These are phyloP conservation scores for Pomacea maculata DNA, from an alignment of 1,140 invertebrate genomes.

Conservation along the genomic window DNA sequence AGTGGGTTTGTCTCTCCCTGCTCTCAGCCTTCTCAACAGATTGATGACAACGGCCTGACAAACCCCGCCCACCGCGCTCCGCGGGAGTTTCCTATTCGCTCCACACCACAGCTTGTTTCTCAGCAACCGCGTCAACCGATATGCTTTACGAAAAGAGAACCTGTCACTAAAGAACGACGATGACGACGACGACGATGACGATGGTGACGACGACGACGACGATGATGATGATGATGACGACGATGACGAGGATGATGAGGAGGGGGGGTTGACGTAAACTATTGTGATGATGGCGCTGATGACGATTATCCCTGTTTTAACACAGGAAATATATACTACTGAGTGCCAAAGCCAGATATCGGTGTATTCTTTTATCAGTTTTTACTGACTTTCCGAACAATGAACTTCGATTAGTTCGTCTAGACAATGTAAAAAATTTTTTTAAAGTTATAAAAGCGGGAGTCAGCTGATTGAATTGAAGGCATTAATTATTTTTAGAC, in stretches of 20 bases:
- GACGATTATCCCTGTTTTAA: background rate
- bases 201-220: background rate
- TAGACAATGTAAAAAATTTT: constrained; percentile 1
- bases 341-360: too few relatives aligned
- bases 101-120: background rate
- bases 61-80: background rate
- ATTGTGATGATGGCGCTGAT: background rate
- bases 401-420: background rate
- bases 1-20: background rate
- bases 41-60: background rate
- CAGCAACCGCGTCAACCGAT: background rate
- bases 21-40: background rate
- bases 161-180: background rate
- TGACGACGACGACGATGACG: background rate
- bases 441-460: background rate
- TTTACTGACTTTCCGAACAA: background rate
- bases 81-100: background rate
- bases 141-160: too few relatives aligned
- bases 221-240: background rate
- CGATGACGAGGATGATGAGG: too few relatives aligned
- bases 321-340: too few relatives aligned
- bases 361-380: too few relatives aligned
- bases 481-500: too few relatives aligned
- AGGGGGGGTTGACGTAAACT: too few relatives aligned
- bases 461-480: background rate